phyloP scores from a whole-genome alignment of 1,140 invertebrate genomes.

The Onthophagus taurus region DNA sequence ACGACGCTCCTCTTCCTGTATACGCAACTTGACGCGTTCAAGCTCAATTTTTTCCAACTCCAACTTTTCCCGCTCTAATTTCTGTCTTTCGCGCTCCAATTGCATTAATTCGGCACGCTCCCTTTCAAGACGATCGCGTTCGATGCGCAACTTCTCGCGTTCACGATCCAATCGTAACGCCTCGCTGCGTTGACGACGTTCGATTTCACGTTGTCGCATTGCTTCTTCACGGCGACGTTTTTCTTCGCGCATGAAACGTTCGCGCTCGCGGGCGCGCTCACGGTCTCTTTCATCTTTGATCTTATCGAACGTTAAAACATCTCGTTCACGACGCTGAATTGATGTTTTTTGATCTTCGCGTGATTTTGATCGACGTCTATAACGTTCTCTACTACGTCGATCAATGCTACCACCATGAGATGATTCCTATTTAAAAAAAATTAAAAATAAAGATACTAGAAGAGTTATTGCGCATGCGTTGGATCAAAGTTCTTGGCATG shows the following conservation, averaged over 20 bases:
- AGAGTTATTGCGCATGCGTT: too few relatives aligned
- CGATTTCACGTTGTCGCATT: constrained; percentile 61
- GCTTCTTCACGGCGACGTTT: constrained; percentile 65
- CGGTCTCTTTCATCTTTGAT: constrained; percentile 61
- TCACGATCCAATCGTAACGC: constrained; percentile 68
- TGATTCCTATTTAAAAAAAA: not conserved
- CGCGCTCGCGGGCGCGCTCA: constrained; percentile 65
- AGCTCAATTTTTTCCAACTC: constrained; percentile 74
- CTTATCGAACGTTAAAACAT: constrained; percentile 31
- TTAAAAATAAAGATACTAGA: too few relatives aligned
- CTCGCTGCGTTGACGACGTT: constrained; percentile 69
- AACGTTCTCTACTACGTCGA: constrained; percentile 15
- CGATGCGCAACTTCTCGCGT: constrained; percentile 61
- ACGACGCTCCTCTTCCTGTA: constrained; percentile 41
- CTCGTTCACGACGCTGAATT: constrained; percentile 6
- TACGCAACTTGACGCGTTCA: constrained; percentile 58
- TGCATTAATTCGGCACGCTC: constrained; percentile 72
- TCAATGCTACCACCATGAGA: constrained; percentile 9
- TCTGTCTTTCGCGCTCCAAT: constrained; percentile 70
- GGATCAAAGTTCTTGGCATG: too few relatives aligned
- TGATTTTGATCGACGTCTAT: constrained; percentile 7
- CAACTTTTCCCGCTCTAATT: constrained; percentile 70
- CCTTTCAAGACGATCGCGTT: constrained; percentile 65
- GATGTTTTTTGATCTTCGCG: constrained; percentile 1
- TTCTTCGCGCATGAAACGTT: constrained; percentile 67